Percentiles rank a stretch among this genome's conserved stretches.
phyloP scores from a whole-genome alignment of 1,140 invertebrate species.

The Caenorhabditis briggsae region DNA sequence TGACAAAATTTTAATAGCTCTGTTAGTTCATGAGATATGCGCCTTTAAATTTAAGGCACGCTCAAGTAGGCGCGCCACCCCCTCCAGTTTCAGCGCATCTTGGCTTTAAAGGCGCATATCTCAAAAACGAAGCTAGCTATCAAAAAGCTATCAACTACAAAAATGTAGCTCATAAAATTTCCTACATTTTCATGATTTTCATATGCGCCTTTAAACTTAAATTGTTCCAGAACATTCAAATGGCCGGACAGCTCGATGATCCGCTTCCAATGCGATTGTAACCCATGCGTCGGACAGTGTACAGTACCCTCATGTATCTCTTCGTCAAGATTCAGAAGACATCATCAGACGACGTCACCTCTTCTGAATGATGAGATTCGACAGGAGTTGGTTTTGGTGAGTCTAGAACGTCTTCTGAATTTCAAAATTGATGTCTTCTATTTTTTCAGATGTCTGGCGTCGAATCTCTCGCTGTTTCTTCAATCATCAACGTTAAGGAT shows the following conservation, averaged over 20 bases:
- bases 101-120: too few relatives aligned
- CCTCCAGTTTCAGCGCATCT: too few relatives aligned
- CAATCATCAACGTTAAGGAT: conserved; percentile 37
- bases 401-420: not conserved
- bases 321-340: conserved; percentile 29
- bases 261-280: conserved; percentile 77
- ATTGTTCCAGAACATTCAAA: conserved; percentile 75
- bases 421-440: too few relatives aligned
- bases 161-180: too few relatives aligned
- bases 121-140: too few relatives aligned
- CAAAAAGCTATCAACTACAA: too few relatives aligned
- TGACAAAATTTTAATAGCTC: too few relatives aligned
- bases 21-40: too few relatives aligned
- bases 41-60: too few relatives aligned
- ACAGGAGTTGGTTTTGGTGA: conserved; percentile 20
- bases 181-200: too few relatives aligned
- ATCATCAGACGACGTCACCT: conserved; percentile 19
- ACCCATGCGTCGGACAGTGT: conserved; percentile 71
- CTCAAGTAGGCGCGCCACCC: too few relatives aligned
- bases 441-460: conserved; percentile 37
- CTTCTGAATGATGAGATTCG: conserved; percentile 26
- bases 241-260: conserved; percentile 76
- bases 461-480: conserved; percentile 7
- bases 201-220: not conserved
- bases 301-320: conserved; percentile 47